phyloP scores from a whole-genome alignment of 1,140 invertebrate species.

The Cyclina sinensis region DNA sequence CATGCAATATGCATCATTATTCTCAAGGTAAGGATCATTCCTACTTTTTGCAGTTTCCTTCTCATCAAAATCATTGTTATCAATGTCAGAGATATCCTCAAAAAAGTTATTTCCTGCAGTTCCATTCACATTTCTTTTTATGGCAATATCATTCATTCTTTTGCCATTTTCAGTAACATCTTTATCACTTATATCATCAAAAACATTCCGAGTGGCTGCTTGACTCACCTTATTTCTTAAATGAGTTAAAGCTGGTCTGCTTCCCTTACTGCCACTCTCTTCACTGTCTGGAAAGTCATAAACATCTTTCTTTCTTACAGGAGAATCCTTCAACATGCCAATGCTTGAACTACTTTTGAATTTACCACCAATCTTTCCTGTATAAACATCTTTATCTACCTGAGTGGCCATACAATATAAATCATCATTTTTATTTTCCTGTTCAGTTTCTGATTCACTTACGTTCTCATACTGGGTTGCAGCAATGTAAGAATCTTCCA shows the following conservation, averaged over 20 bases:
- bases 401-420: not conserved
- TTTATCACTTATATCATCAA: not conserved
- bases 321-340: no score
- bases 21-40: not conserved
- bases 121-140: no score
- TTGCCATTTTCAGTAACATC: not conserved
- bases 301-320: not conserved
- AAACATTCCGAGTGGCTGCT: not conserved
- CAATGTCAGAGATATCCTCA: no score
- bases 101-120: no score
- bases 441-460: not conserved
- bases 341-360: no score
- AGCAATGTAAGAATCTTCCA: not conserved
- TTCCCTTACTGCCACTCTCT: not conserved
- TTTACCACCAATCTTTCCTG: no score
- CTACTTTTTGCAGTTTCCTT: not conserved
- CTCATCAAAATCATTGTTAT: not conserved
- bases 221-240: not conserved
- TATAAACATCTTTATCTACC: not conserved
- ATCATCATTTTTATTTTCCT: not conserved
- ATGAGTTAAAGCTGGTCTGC: not conserved
- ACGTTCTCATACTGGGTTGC: slow-evolving; percentile 9
- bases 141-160: not conserved
- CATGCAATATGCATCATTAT: slow-evolving; percentile 15
- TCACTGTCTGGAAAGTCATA: not conserved